Evolutionary conservation across 2,888 invertebrate species (phyloP).

Genomic region (Stramonita haemastoma): DNA sequence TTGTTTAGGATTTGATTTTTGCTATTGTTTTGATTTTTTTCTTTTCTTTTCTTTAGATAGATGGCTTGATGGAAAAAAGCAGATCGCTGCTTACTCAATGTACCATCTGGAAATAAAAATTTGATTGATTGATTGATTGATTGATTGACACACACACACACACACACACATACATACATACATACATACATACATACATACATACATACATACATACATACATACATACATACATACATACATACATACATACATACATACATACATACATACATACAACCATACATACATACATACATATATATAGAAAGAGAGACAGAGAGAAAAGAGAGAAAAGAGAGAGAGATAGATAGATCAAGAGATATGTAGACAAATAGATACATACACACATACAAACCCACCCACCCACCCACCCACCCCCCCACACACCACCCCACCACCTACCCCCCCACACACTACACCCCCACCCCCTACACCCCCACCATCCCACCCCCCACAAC

Average conservation of each 20-base stretch:
- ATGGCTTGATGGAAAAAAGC: too few relatives aligned
- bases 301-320: background rate
- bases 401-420: too few relatives aligned
- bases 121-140: too few relatives aligned
- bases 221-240: background rate
- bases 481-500: too few relatives aligned
- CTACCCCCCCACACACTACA: background rate
- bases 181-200: background rate
- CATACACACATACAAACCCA: background rate
- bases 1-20: too few relatives aligned
- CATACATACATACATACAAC: background rate
- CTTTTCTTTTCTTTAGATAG: too few relatives aligned
- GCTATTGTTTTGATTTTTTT: too few relatives aligned
- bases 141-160: background rate
- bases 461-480: too few relatives aligned
- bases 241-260: background rate
- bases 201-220: background rate
- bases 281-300: background rate
- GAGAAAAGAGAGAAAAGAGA: too few relatives aligned
- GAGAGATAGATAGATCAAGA: too few relatives aligned
- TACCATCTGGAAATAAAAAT: too few relatives aligned
- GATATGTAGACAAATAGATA: background rate
- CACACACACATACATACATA: background rate
- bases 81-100: too few relatives aligned
- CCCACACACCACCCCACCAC: background rate